Conservation (phyloP, 2,888 invertebrate genomes). For the Clusia tigrina region DNA sequence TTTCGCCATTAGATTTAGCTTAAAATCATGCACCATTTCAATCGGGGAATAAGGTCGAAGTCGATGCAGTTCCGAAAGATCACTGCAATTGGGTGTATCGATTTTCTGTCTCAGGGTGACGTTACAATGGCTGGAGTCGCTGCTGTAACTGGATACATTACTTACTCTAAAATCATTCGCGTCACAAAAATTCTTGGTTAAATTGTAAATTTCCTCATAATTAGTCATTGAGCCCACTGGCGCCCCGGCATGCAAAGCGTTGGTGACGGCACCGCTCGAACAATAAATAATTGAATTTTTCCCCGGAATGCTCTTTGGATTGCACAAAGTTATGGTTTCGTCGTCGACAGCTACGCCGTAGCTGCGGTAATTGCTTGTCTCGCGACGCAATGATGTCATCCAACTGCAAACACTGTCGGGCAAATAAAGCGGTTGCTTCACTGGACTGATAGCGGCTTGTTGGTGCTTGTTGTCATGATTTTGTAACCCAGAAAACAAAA, state of each 20-base stretch:
- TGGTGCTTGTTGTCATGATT: background rate
- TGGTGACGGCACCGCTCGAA: constrained; percentile 11
- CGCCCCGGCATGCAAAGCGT: background rate
- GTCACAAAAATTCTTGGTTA: background rate
- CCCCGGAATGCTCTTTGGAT: constrained; percentile 61
- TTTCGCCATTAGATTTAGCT: constrained; percentile 54
- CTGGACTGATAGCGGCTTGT: background rate
- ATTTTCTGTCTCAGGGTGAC: constrained; percentile 24
- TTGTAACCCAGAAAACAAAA: constrained; percentile 28
- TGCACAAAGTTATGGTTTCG: constrained; percentile 44
- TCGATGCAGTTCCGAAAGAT: constrained; percentile 1
- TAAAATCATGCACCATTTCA: constrained; percentile 56
- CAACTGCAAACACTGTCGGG: constrained; percentile 59
- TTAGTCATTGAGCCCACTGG: constrained; percentile 27
- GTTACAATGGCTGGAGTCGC: constrained; percentile 17
- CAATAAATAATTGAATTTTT: constrained; percentile 31
- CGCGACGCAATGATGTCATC: constrained; percentile 59
- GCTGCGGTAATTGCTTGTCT: constrained; percentile 53
- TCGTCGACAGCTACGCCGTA: constrained; percentile 39
- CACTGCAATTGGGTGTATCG: constrained; percentile 18
- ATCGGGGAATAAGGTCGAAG: constrained; percentile 23
- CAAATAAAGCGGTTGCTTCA: constrained; percentile 40
- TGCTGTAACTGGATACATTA: constrained; percentile 34
- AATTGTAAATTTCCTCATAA: constrained; percentile 18
- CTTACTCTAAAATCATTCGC: background rate